Base-by-base conservation (phyloP, 2,888 invertebrate species). In the Epiblema foenella region DNA sequence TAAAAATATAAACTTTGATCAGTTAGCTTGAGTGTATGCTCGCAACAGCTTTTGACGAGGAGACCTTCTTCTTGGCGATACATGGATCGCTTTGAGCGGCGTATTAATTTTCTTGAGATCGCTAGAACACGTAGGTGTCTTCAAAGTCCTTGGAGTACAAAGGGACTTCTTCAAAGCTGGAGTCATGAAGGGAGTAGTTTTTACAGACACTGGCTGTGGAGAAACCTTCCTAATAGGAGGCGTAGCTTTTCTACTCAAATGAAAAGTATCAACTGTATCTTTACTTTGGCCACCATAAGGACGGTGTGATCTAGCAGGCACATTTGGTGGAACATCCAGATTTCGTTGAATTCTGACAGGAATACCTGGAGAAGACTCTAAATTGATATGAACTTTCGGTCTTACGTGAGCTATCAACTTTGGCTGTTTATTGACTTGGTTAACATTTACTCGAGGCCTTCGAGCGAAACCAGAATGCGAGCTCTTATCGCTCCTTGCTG, bases 131-230 rank as follows among this genome's bases (percentile, higher is more conserved):
- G 86, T 83, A 11, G 94, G 94, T 0, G 95, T 90, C 46, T 93
- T 85, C 17, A 95, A 84, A 74, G 89, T 90, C 78, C 94, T 94
- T 0, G 95, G 94, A 4, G 95, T 89, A 72, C 92, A 92, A 37
- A 96, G 85, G 10, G 95, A 88, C 80, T 94, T 95, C 78, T 95
- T 96, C 75, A 96, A 91, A 60, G 94, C 91, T 3, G 96, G 96
- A 68, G 88, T 85, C 76, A 89, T 89, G 24, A 89, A 88, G 1
- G 88, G 87, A 75, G 85, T 89, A 54, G 79, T 71, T 39, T 81
- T 72, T 12, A 77, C 71, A 42, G 73, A 62, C 70, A 78, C 86
- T 77, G 75, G 74, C 73, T 82, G 86, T n/a, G 93, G 91, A 15
- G 91, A 91, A 60, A 85, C 76, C 74, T 85, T 90, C 75, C 89